Percentiles rank a stretch among this genome's conserved stretches.
Conservation (phyloP, 2,888 invertebrate species). For the Trissonchulus sp. region DNA sequence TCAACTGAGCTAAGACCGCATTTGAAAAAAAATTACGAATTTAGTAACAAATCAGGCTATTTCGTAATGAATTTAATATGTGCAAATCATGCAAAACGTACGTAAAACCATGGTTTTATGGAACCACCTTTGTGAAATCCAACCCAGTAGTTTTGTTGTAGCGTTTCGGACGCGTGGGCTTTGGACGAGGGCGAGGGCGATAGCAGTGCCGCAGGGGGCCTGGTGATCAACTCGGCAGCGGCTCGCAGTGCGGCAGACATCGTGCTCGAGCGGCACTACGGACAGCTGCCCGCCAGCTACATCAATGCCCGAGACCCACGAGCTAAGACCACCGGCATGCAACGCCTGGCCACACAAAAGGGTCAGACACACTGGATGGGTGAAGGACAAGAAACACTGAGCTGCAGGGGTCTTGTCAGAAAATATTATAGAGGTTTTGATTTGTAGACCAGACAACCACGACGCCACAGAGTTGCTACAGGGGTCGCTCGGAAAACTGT, state of each 20-base stretch:
- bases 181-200: constrained; percentile 8
- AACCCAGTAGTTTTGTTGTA: too few relatives aligned
- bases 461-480: too few relatives aligned
- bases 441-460: too few relatives aligned
- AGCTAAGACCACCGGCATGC: constrained; percentile 51
- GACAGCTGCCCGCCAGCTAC: not conserved
- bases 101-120: too few relatives aligned
- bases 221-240: constrained; percentile 27
- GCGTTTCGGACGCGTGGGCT: constrained; percentile 32
- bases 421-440: too few relatives aligned
- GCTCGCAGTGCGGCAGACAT: constrained; percentile 26
- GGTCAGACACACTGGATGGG: constrained; percentile 30
- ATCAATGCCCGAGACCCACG: constrained; percentile 46
- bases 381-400: not conserved
- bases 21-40: too few relatives aligned
- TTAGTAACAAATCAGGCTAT: too few relatives aligned
- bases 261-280: constrained; percentile 28
- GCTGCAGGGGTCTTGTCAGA: not conserved
- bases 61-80: too few relatives aligned
- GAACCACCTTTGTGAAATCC: too few relatives aligned
- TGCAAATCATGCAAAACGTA: too few relatives aligned
- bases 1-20: too few relatives aligned
- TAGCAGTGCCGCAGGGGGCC: not conserved
- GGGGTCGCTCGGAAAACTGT: too few relatives aligned
- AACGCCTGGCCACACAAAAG: constrained; percentile 54